Conservation (phyloP, 2,113 vertebrate species). For the Heterotis niloticus region DNA sequence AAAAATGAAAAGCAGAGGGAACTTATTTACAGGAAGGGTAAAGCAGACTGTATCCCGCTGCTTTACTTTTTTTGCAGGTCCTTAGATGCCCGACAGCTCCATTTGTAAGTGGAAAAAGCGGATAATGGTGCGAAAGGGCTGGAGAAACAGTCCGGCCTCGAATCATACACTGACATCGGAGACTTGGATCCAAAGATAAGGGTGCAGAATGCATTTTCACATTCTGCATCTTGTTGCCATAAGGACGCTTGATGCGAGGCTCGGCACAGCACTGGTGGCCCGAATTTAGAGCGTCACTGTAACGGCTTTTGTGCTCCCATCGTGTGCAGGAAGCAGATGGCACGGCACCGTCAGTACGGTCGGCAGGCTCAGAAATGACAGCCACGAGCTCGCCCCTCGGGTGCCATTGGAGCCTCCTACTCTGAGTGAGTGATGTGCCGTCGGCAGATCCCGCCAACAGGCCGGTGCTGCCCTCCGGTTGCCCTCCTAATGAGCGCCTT, state of each 20-base stretch:
- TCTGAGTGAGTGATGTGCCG: conserved; percentile 63
- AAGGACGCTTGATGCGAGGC: not conserved
- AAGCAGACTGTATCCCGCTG: conserved; percentile 52
- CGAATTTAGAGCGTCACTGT: conserved; percentile 56
- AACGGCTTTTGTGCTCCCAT: conserved; percentile 61
- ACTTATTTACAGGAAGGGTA: conserved; percentile 66
- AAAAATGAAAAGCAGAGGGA: conserved; percentile 62
- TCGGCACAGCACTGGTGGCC: conserved; percentile 24
- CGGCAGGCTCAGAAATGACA: conserved; percentile 69
- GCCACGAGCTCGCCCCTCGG: conserved; percentile 74
- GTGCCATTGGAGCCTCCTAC: conserved; percentile 67
- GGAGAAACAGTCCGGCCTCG: not conserved
- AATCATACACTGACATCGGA: not conserved
- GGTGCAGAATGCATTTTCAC: not conserved
- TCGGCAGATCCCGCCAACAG: conserved; percentile 63
- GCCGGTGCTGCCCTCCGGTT: conserved; percentile 44
- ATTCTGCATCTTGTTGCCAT: not conserved
- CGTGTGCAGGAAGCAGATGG: conserved; percentile 75
- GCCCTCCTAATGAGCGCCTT: conserved; percentile 43
- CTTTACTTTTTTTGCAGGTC: conserved; percentile 32
- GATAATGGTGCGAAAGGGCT: not conserved
- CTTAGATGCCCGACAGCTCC: conserved; percentile 45
- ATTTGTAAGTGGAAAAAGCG: conserved; percentile 12
- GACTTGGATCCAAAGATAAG: not conserved
- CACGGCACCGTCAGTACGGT: conserved; percentile 64